Conservation (phyloP, 2,888 invertebrate species). For the Eristalis arbustorum region DNA sequence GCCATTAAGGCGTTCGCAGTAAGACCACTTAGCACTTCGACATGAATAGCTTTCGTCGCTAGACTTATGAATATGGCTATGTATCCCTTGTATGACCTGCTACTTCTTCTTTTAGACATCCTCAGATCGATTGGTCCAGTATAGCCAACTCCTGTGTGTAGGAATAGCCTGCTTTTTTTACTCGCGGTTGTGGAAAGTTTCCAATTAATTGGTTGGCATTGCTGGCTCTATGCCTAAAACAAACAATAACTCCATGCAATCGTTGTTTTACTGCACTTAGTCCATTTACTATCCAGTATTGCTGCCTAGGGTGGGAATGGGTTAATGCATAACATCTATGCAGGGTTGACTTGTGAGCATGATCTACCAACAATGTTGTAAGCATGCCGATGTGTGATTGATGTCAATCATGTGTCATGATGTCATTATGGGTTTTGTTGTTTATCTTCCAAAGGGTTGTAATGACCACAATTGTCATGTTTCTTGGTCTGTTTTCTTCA, state of each 20-base stretch:
- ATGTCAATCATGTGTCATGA: no score
- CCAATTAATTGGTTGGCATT: background rate
- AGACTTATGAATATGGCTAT: no score
- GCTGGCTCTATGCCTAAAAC: no score
- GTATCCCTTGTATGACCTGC: no score
- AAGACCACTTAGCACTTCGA: conserved; percentile 2
- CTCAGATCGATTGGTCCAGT: conserved; percentile 4
- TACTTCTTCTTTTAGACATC: background rate
- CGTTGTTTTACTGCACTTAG: background rate
- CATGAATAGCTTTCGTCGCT: conserved; percentile 9
- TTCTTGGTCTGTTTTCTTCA: no score
- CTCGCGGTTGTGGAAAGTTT: background rate
- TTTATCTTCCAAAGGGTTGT: no score
- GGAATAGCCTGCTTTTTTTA: background rate
- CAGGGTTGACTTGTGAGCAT: conserved; percentile 1
- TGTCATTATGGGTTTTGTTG: no score
- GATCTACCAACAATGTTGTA: background rate
- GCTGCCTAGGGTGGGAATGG: background rate
- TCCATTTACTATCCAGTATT: background rate
- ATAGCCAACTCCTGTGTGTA: conserved; percentile 9
- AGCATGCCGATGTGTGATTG: background rate
- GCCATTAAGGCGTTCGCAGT: background rate
- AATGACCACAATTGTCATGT: no score
- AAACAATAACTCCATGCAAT: no score
- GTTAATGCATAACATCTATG: background rate